Percentiles rank a stretch among this genome's conserved stretches.
phyloP scores from a whole-genome alignment of 2,797 vertebrate genomes.

The Botia almorhae region DNA sequence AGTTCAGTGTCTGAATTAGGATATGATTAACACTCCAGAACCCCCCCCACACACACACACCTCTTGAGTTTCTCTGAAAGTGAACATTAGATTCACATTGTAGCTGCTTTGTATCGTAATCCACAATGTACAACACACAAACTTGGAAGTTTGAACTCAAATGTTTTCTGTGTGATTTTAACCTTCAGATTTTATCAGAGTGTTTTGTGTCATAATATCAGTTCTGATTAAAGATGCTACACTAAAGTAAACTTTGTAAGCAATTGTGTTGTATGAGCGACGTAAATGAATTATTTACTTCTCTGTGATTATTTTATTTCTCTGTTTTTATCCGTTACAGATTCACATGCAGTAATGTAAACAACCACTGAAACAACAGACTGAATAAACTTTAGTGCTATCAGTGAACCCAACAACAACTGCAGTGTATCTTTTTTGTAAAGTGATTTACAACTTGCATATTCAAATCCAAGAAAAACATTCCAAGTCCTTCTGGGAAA shows the following conservation, averaged over 20 bases:
- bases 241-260: background rate
- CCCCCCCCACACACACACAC: background rate
- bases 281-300: background rate
- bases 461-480: conserved; percentile 53
- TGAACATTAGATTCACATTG: background rate
- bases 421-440: conserved; percentile 21
- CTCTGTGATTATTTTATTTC: background rate
- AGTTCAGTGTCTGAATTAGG: conserved; percentile 28
- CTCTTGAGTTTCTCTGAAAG: background rate
- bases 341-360: conserved; percentile 35
- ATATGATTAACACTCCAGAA: conserved; percentile 38
- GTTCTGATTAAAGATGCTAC: conserved; percentile 9
- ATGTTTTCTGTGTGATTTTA: conserved; percentile 32
- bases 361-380: conserved; percentile 31
- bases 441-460: conserved; percentile 40
- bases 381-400: conserved; percentile 35
- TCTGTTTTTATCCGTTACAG: conserved; percentile 2
- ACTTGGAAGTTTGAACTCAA: background rate
- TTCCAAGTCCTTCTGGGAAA: conserved; percentile 13
- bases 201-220: background rate
- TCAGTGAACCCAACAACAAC: conserved; percentile 40
- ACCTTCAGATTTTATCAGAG: conserved; percentile 21
- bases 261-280: background rate
- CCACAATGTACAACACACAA: background rate
- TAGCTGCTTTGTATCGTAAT: no score